Evolutionary conservation across 1,140 invertebrate species (phyloP).

Genomic region (Panagrolaimus sp.): DNA sequence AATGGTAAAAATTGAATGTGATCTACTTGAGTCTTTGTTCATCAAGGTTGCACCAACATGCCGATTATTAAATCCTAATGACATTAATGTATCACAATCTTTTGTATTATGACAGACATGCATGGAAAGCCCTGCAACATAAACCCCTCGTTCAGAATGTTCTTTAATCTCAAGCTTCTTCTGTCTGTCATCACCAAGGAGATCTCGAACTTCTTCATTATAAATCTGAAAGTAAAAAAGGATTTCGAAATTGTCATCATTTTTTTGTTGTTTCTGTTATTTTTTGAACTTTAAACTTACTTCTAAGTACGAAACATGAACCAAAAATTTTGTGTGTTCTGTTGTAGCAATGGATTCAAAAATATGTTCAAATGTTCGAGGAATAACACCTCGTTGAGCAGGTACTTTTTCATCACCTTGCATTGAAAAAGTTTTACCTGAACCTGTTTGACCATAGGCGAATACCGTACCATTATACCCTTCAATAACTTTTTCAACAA

Average conservation of each 20-base stretch:
- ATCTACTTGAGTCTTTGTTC: conserved; percentile 78
- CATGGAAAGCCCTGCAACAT: conserved; percentile 70
- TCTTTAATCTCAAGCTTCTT: conserved; percentile 74
- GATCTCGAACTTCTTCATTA: conserved; percentile 75
- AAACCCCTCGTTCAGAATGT: conserved; percentile 74
- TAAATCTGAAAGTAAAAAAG: conserved; percentile 72
- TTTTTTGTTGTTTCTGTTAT: no score
- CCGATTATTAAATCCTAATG: conserved; percentile 71
- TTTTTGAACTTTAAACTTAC: conserved; percentile 23
- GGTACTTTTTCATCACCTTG: conserved; percentile 65
- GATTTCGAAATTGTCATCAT: conserved; percentile 8
- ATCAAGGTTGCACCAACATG: conserved; percentile 74
- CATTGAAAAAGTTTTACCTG: conserved; percentile 66
- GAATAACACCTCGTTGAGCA: conserved; percentile 73
- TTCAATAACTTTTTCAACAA: conserved; percentile 69
- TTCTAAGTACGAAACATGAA: conserved; percentile 83
- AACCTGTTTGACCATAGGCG: conserved; percentile 66
- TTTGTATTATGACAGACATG: conserved; percentile 72
- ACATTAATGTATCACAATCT: conserved; percentile 72
- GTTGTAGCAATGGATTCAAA: conserved; percentile 83
- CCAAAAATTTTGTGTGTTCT: conserved; percentile 75
- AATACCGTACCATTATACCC: conserved; percentile 67
- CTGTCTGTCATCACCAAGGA: conserved; percentile 71
- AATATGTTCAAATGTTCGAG: conserved; percentile 79
- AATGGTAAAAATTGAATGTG: conserved; percentile 85